Evolutionary conservation across 2,888 invertebrate species (phyloP), one percentile per base, ranked within the genome.

Genomic region (Dastarcus helophoroides): DNA sequence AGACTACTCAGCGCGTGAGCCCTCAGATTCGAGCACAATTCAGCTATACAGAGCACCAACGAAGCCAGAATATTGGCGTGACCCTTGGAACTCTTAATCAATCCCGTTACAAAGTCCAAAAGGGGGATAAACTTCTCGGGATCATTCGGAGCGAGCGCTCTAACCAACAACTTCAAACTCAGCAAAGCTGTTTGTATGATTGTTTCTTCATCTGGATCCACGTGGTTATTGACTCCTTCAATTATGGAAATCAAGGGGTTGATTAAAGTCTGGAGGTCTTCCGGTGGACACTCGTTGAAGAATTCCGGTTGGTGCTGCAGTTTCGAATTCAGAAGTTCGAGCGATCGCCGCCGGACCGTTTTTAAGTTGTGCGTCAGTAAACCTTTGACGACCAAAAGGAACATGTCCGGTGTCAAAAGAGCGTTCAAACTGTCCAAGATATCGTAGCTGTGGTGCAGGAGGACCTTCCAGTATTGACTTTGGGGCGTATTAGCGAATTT

Each of bases 301-400:
- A 76, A 74, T 37, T 71, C 69, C 3, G 68, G 66, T 36, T 76
- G 73, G 36, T 73, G 68, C 40, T 82, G 78, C 4, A 94, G 65
- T 58, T 90, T 85, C 5, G 71, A 69, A 47, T 85, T 89, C 1
- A 95, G 62, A 21, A 95, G 60, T 48, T 94, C 93, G 61, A 95
- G 69, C 0, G 86, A 76, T 53, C 88, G 81, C 35, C 80, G 71
- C 39, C 80, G 71, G 1, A 94, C 79, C 4, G 75, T 73, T 8
- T 73, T 59, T 12, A 82, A 55, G 21, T 76, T 73, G 49, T 88
- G 81, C 27, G 72, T 68, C 46, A 83, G 59, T 29, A 95, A 61
- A 1, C 79, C 76, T 39, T 76, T 69, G 1, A 90, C 68, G 0
- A 89, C 86, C 22, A 74, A 67, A 11, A 93, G 60, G 57, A 94